Percentiles rank a stretch among this genome's conserved stretches.
phyloP scores from a whole-genome alignment of 30 jellyfish, hydroid and myxozoan genomes.

The Chrysaora quinquecirrha region DNA sequence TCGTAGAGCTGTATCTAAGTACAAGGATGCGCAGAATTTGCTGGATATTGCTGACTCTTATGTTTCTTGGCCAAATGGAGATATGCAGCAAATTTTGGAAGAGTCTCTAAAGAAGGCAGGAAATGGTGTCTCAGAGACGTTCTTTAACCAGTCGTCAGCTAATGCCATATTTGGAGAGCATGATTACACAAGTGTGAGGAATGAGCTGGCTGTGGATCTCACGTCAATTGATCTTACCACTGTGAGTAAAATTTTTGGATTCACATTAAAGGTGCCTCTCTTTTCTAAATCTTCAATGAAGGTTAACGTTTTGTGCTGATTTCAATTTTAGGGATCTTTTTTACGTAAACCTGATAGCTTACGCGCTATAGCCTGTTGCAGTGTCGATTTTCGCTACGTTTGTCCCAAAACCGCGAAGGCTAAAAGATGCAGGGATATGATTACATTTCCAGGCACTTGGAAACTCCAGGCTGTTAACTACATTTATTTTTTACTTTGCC shows the following conservation, averaged over 20 bases:
- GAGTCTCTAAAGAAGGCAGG: conserved; percentile 43
- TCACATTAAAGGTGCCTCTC: too few species aligned
- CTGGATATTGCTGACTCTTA: conserved; percentile 55
- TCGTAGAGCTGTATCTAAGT: conserved; percentile 12
- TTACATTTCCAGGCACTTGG: too few species aligned
- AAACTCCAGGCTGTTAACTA: too few species aligned
- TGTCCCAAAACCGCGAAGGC: too few species aligned
- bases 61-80: conserved; percentile 11
- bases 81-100: conserved; percentile 6
- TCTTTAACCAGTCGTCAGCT: conserved; percentile 27
- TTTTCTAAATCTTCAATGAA: too few species aligned
- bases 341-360: too few species aligned
- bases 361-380: too few species aligned
- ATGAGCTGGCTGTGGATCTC: conserved; percentile 19
- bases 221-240: conserved; percentile 22
- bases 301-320: too few species aligned
- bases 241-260: conserved; percentile 6
- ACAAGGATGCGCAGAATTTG: conserved; percentile 33
- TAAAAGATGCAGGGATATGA: too few species aligned
- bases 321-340: too few species aligned
- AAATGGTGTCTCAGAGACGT: conserved; percentile 47
- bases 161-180: conserved; percentile 17
- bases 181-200: conserved; percentile 18
- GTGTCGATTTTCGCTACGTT: too few species aligned
- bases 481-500: too few species aligned